Evolutionary conservation across 2,888 invertebrate species (phyloP).

Genomic region (Germaria angustata): DNA sequence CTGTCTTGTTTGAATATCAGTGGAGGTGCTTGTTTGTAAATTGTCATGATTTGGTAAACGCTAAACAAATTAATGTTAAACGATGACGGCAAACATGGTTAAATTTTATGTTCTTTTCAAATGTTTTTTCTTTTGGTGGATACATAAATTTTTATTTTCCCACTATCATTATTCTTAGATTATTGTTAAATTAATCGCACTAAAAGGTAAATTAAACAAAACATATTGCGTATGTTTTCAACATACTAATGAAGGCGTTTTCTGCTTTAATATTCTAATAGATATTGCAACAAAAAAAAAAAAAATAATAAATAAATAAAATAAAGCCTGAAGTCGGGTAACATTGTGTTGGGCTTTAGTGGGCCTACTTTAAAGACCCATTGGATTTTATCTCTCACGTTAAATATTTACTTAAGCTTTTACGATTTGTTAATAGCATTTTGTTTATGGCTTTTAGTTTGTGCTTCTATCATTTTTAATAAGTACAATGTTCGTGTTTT

Average conservation of each 20-base stretch:
- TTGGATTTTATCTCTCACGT: background rate
- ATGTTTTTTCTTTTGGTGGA: background rate
- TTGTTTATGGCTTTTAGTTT: background rate
- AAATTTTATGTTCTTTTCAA: constrained; percentile 3
- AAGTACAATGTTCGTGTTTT: background rate
- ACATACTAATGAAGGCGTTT: constrained; percentile 38
- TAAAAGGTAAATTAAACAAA: constrained; percentile 20
- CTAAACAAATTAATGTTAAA: constrained; percentile 61
- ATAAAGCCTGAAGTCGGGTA: background rate
- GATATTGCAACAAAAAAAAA: background rate
- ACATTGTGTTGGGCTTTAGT: background rate
- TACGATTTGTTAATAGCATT: constrained; percentile 9
- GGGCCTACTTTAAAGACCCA: background rate
- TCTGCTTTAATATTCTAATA: no score
- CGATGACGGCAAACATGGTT: constrained; percentile 32
- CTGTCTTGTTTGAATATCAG: constrained; percentile 25
- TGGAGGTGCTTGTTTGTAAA: constrained; percentile 48
- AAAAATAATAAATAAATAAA: no score
- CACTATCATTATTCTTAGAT: constrained; percentile 14
- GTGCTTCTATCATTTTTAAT: background rate
- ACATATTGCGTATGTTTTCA: constrained; percentile 39
- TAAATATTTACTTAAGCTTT: constrained; percentile 13
- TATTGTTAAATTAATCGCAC: constrained; percentile 32
- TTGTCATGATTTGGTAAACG: constrained; percentile 57
- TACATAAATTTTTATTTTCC: background rate